A percentile compares a stretch with the other conserved stretches of the same genome.
Conservation (phyloP, 1,140 invertebrate species). For the Lithobius niger region DNA sequence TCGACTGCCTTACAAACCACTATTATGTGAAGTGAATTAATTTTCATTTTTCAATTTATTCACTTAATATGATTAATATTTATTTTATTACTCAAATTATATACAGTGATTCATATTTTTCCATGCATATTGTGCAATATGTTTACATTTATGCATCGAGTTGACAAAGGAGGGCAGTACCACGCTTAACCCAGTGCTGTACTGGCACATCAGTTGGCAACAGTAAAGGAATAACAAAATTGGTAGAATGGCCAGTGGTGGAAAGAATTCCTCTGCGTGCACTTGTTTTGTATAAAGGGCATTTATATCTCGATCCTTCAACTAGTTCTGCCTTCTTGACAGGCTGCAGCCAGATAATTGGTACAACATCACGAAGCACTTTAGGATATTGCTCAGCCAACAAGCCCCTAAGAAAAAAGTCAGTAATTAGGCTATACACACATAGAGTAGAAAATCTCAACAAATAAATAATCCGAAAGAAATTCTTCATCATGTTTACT, state of each 20-base stretch:
- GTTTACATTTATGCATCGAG: constrained; percentile 55
- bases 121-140: no score
- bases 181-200: constrained; percentile 74
- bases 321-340: constrained; percentile 25
- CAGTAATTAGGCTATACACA: no score
- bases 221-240: constrained; percentile 70
- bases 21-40: neutral
- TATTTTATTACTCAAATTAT: neutral
- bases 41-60: no score
- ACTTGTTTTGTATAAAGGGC: constrained; percentile 79
- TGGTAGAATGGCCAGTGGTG: constrained; percentile 75
- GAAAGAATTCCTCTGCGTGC: constrained; percentile 59
- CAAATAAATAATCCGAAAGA: no score
- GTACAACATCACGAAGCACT: constrained; percentile 35
- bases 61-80: no score
- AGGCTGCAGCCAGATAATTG: constrained; percentile 33
- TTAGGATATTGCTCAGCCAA: constrained; percentile 35
- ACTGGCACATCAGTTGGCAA: constrained; percentile 47
- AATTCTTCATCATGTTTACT: no score
- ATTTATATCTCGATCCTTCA: constrained; percentile 43
- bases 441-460: no score
- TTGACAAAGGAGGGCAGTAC: constrained; percentile 64
- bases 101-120: neutral
- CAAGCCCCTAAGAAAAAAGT: constrained; percentile 22
- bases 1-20: neutral